phyloP scores from a whole-genome alignment of 2,113 vertebrate species.

The Salminus brasiliensis region DNA sequence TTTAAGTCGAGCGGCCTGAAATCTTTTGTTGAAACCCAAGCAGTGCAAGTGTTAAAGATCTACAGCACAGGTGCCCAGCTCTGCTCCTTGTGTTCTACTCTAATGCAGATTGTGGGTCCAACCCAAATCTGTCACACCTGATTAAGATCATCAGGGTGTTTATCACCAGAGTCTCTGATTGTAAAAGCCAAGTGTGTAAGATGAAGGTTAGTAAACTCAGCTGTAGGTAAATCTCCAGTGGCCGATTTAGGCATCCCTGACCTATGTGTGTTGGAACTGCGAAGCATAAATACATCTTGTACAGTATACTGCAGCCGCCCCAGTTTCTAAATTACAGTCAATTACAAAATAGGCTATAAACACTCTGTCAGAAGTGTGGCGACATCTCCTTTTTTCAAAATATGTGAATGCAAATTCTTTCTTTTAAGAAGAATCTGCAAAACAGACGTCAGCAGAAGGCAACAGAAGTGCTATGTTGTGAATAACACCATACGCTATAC shows the following conservation, averaged over 20 bases:
- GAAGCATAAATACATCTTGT: background rate
- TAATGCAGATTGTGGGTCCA: conserved; percentile 14
- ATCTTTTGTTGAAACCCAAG: background rate
- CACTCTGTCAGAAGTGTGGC: background rate
- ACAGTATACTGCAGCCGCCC: background rate
- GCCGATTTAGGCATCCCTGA: background rate
- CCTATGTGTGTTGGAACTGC: background rate
- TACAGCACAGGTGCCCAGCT: background rate
- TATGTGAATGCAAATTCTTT: background rate
- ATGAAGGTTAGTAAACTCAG: background rate
- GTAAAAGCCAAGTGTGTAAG: background rate
- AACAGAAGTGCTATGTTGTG: too few relatives aligned
- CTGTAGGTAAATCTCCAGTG: background rate
- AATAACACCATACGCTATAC: too few relatives aligned
- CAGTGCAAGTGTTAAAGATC: background rate
- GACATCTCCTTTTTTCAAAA: too few relatives aligned
- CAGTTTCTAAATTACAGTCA: background rate
- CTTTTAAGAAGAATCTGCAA: background rate
- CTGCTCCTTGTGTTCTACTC: background rate
- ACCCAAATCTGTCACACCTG: conserved; percentile 55
- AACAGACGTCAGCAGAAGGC: background rate
- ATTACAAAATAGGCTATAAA: background rate
- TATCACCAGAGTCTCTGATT: conserved; percentile 3
- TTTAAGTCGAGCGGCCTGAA: background rate
- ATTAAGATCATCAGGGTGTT: conserved; percentile 63